Evolutionary conservation across 2,797 vertebrate genomes (phyloP).

Genomic region (Botia kubotai): DNA sequence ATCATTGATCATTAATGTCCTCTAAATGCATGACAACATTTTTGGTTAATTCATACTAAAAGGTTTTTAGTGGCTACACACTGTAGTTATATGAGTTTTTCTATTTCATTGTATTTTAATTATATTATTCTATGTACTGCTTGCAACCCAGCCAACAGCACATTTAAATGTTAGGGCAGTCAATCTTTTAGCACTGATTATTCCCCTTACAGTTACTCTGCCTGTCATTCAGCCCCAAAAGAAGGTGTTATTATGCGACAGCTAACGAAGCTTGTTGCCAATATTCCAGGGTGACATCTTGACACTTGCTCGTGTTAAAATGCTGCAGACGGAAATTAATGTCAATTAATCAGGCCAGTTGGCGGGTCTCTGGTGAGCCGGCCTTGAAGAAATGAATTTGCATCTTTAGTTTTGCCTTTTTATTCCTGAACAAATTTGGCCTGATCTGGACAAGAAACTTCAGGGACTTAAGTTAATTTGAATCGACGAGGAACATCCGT

Average conservation of each 20-base stretch:
- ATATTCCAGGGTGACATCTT: slow-evolving; percentile 26
- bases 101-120: neutral
- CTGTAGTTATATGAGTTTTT: too few species aligned
- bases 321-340: slow-evolving; percentile 19
- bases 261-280: slow-evolving; percentile 38
- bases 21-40: too few species aligned
- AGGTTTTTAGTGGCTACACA: too few species aligned
- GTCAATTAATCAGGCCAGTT: slow-evolving; percentile 53
- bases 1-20: too few species aligned
- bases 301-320: slow-evolving; percentile 35
- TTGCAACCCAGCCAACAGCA: neutral
- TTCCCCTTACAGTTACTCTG: slow-evolving; percentile 8
- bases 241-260: slow-evolving; percentile 42
- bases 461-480: slow-evolving; percentile 23
- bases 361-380: slow-evolving; percentile 35
- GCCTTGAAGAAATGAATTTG: slow-evolving; percentile 37
- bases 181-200: neutral
- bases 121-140: neutral
- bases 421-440: slow-evolving; percentile 42
- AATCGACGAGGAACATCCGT: slow-evolving; percentile 30
- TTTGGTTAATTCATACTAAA: too few species aligned
- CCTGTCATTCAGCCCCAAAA: slow-evolving; percentile 43
- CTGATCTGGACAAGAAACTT: slow-evolving; percentile 29
- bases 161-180: neutral
- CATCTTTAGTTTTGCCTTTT: slow-evolving; percentile 26